These are phyloP conservation scores for Machimus rusticus DNA, from an alignment of 2,888 invertebrate genomes.

Conservation along the genomic window DNA sequence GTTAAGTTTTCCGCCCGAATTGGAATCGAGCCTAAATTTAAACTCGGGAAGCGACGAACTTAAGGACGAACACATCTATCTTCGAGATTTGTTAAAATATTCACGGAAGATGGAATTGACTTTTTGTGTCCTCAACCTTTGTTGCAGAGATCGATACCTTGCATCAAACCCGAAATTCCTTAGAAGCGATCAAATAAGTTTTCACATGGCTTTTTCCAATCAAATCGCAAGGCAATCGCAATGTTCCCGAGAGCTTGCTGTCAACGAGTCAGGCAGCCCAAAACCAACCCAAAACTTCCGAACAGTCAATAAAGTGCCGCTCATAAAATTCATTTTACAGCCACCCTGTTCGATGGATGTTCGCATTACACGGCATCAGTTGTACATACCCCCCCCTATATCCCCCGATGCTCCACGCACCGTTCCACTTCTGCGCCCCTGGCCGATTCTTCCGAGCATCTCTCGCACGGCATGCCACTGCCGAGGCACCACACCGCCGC, in stretches of 20 bases:
- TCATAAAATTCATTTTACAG: conserved; percentile 5
- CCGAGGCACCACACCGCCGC: not conserved
- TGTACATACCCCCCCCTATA: not conserved
- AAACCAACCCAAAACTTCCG: not conserved
- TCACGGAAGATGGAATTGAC: not conserved
- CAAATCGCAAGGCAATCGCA: not conserved
- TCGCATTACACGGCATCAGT: conserved; percentile 1
- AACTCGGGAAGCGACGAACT: too few species aligned
- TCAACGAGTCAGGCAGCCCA: not conserved
- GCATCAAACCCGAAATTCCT: not conserved
- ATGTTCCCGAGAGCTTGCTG: not conserved
- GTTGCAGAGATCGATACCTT: not conserved
- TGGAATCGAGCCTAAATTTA: too few species aligned
- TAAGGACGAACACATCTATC: too few species aligned
- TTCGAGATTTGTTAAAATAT: not conserved
- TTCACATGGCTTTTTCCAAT: not conserved
- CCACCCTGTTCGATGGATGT: conserved; percentile 1
- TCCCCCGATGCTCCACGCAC: not conserved
- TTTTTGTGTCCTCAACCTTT: not conserved
- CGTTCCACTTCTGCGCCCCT: not conserved
- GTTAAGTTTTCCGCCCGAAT: too few species aligned
- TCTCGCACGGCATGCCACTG: not conserved
- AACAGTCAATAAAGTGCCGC: not conserved
- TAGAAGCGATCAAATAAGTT: not conserved
- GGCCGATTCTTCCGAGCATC: not conserved